Conservation (phyloP, 2,113 vertebrate species). For the Brevimyrus niger region DNA sequence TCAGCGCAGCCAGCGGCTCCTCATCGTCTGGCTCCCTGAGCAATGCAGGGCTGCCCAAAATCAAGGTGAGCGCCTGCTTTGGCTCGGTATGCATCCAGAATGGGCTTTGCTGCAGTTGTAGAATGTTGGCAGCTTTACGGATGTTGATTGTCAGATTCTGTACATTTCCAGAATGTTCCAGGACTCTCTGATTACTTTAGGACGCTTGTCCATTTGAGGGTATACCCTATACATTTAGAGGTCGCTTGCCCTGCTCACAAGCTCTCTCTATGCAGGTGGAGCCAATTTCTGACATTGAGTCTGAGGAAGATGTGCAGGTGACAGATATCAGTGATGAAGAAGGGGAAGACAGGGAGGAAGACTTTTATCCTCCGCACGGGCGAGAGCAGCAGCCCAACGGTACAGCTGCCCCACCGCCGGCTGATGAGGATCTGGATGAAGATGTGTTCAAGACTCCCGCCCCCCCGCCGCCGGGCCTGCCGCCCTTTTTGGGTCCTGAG, state of each 20-base stretch:
- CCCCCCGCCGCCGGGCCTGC: constrained; percentile 52
- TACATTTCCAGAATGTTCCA: not conserved
- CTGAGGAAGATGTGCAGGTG: constrained; percentile 79
- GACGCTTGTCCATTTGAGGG: not conserved
- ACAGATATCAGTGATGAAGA: constrained; percentile 83
- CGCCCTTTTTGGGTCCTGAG: constrained; percentile 40
- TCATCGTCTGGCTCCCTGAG: constrained; percentile 63
- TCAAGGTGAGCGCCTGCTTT: constrained; percentile 58
- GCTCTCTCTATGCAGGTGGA: constrained; percentile 61
- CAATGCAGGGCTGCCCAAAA: constrained; percentile 70
- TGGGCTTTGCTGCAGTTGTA: not conserved
- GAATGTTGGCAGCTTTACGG: not conserved
- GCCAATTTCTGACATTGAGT: constrained; percentile 84
- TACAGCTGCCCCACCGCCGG: constrained; percentile 29
- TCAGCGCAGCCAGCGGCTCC: constrained; percentile 59
- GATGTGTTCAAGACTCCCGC: constrained; percentile 85
- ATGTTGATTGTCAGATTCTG: not conserved
- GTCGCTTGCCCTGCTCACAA: not conserved
- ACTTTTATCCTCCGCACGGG: constrained; percentile 43
- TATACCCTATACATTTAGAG: not conserved
- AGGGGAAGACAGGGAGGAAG: constrained; percentile 58
- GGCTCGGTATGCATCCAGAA: not conserved
- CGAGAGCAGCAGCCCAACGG: constrained; percentile 38
- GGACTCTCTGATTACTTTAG: not conserved
- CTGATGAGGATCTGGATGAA: constrained; percentile 64